Conservation (phyloP, 1,140 invertebrate genomes). For the Heterodera carotae region DNA sequence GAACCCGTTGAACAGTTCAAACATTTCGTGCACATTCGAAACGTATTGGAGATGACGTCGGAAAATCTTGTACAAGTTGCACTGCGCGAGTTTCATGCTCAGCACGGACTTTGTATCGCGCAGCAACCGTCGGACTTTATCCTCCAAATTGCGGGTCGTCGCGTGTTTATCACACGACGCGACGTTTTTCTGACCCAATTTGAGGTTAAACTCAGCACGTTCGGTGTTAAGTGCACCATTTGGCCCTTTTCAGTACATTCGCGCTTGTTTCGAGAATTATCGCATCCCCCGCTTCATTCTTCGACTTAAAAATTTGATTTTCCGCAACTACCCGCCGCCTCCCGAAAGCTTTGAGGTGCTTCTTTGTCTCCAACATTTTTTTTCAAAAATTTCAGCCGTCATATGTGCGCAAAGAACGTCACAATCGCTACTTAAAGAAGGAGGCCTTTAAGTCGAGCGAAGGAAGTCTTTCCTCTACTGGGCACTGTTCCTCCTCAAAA, state of each 20-base stretch:
- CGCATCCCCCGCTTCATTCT: constrained; percentile 51
- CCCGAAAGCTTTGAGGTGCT: constrained; percentile 50
- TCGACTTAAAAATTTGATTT: constrained; percentile 39
- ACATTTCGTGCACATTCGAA: constrained; percentile 43
- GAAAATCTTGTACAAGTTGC: constrained; percentile 32
- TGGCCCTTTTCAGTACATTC: constrained; percentile 51
- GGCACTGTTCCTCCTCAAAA: no score
- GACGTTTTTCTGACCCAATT: constrained; percentile 43
- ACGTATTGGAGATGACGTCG: constrained; percentile 46
- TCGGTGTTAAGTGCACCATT: background rate
- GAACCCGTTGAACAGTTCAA: constrained; percentile 16
- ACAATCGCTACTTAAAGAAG: constrained; percentile 29
- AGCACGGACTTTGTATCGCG: constrained; percentile 36
- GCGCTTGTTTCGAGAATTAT: constrained; percentile 60
- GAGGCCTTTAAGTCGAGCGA: constrained; percentile 2
- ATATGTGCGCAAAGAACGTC: constrained; percentile 48
- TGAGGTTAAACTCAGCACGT: constrained; percentile 20
- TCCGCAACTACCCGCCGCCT: constrained; percentile 46
- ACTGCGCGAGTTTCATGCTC: constrained; percentile 27
- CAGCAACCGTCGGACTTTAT: constrained; percentile 51
- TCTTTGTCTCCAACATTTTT: background rate
- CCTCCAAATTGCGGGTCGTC: constrained; percentile 52
- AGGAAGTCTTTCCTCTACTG: background rate
- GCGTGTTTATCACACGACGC: constrained; percentile 48
- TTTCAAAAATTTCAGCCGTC: constrained; percentile 53